Percentiles rank a stretch among this genome's conserved stretches.
Conservation (phyloP, 2,888 invertebrate genomes). For the Cephus spinipes region DNA sequence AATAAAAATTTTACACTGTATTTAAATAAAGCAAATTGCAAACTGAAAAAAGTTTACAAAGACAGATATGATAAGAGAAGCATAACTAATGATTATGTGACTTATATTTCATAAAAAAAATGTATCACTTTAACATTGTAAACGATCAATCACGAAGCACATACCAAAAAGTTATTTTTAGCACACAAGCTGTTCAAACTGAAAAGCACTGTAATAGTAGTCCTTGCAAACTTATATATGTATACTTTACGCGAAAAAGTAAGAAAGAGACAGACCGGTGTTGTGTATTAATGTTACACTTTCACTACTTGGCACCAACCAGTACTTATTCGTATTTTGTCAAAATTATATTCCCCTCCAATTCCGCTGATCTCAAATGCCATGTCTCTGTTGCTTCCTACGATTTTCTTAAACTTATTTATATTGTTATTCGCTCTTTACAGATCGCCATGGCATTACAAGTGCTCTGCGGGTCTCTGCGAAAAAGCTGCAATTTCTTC, state of each 20-base stretch:
- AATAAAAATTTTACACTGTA: no score
- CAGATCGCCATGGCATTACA: conserved; percentile 60
- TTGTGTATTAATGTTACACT: not conserved
- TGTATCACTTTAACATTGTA: not conserved
- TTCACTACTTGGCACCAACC: not conserved
- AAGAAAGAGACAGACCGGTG: not conserved
- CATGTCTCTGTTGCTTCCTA: not conserved
- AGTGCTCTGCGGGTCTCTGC: conserved; percentile 56
- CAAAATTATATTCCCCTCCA: not conserved
- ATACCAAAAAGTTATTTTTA: no score
- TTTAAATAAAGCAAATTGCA: no score
- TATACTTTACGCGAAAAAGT: not conserved
- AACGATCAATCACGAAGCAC: not conserved
- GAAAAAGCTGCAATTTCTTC: conserved; percentile 48
- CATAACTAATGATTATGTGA: not conserved
- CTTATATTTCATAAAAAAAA: not conserved
- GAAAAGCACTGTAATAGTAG: not conserved
- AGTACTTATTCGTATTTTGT: not conserved
- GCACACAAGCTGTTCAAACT: not conserved
- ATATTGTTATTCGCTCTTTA: conserved; percentile 29
- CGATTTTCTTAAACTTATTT: not conserved
- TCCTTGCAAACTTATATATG: not conserved
- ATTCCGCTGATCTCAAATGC: not conserved
- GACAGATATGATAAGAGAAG: not conserved
- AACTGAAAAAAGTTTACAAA: no score